Conservation (phyloP, 1,140 invertebrate genomes). For the Trissolcus basalis region DNA sequence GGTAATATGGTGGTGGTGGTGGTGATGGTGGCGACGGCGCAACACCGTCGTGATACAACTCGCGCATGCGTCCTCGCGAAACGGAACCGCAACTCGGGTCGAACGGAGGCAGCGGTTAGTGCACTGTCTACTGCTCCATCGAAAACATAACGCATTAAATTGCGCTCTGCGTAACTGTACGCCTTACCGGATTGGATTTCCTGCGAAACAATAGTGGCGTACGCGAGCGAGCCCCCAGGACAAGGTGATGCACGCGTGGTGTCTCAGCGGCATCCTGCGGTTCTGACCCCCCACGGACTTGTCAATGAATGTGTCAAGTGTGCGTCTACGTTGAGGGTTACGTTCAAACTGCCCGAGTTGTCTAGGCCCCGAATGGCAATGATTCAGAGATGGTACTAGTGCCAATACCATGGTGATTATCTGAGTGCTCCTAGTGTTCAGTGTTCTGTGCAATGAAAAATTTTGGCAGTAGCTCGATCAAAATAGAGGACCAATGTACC, state of each 20-base stretch:
- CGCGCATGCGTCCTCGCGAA: conserved; percentile 70
- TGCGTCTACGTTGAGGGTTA: conserved; percentile 38
- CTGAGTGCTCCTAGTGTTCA: conserved; percentile 66
- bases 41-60: conserved; percentile 58
- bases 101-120: conserved; percentile 73
- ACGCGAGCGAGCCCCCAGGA: conserved; percentile 16
- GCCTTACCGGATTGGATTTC: conserved; percentile 27
- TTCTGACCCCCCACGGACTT: conserved; percentile 31
- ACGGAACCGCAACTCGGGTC: conserved; percentile 71
- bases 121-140: conserved; percentile 70
- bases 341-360: conserved; percentile 45
- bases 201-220: conserved; percentile 29
- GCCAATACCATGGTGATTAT: conserved; percentile 63
- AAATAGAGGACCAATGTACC: conserved; percentile 73
- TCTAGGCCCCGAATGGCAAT: conserved; percentile 21
- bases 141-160: conserved; percentile 63
- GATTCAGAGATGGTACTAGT: conserved; percentile 47
- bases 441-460: conserved; percentile 72
- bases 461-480: conserved; percentile 53
- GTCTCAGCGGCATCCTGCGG: conserved; percentile 5
- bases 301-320: conserved; percentile 51
- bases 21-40: conserved; percentile 67
- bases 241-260: conserved; percentile 17
- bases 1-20: conserved; percentile 59
- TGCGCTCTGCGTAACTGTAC: conserved; percentile 24